Conservation (phyloP, 2,888 invertebrate species). For the Clusia tigrina region DNA sequence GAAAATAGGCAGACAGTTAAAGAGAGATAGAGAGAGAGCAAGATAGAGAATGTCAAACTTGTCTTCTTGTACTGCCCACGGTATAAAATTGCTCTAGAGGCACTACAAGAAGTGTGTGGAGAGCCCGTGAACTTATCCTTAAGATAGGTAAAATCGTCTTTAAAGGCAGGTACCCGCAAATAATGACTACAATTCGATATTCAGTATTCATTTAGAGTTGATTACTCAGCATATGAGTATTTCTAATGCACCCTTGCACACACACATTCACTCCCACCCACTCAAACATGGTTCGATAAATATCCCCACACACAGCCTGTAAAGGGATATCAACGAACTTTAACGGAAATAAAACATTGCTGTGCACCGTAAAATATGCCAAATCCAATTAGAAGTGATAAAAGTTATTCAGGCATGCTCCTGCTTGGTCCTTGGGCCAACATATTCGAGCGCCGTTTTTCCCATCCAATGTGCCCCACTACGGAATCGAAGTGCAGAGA, state of each 20-base stretch:
- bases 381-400: conserved; percentile 57
- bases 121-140: too few relatives aligned
- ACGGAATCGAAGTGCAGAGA: background rate
- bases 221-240: background rate
- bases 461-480: background rate
- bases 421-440: background rate
- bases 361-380: background rate
- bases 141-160: too few relatives aligned
- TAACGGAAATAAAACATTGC: too few relatives aligned
- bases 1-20: too few relatives aligned
- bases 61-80: too few relatives aligned
- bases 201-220: too few relatives aligned
- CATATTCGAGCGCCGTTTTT: background rate
- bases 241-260: background rate
- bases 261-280: conserved; percentile 4
- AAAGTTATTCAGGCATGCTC: conserved; percentile 51
- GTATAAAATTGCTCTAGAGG: too few relatives aligned
- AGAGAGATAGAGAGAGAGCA: too few relatives aligned
- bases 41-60: too few relatives aligned
- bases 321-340: background rate
- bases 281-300: background rate
- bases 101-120: too few relatives aligned
- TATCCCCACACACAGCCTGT: background rate
- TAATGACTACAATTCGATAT: too few relatives aligned
- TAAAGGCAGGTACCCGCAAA: too few relatives aligned